phyloP scores from a whole-genome alignment of 2,113 vertebrate genomes.

The Pelodiscus sinensis region DNA sequence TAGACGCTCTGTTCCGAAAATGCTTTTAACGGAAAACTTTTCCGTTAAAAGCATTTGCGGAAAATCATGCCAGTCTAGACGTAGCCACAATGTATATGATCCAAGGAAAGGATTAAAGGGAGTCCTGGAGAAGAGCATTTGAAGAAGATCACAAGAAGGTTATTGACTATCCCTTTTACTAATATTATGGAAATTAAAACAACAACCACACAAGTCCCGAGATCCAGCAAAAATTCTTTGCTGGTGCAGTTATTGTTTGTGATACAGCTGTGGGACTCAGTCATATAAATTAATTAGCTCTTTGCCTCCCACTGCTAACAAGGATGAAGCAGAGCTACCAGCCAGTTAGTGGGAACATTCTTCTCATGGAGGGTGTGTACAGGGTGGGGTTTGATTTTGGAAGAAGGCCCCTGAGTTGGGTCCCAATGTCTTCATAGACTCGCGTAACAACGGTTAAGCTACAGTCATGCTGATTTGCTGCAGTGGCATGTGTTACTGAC shows the following conservation, averaged over 20 bases:
- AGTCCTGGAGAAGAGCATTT: not conserved
- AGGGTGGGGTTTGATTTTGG: not conserved
- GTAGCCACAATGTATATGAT: not conserved
- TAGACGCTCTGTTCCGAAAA: too few species aligned
- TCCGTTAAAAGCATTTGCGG: too few species aligned
- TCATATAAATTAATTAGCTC: not conserved
- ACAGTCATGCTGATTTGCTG: not conserved
- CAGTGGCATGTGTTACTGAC: not conserved
- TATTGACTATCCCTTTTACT: slow-evolving; percentile 16
- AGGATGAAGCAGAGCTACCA: not conserved
- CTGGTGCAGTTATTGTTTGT: not conserved
- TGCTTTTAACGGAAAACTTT: too few species aligned
- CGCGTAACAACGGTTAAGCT: not conserved
- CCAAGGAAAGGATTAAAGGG: not conserved
- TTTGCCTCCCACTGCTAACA: not conserved
- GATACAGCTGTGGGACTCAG: slow-evolving; percentile 10
- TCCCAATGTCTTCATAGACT: not conserved
- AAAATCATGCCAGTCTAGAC: too few species aligned
- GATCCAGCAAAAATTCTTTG: not conserved
- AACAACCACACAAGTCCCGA: not conserved
- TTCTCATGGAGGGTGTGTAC: not conserved
- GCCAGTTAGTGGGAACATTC: not conserved
- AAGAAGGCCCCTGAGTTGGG: not conserved
- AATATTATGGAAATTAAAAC: slow-evolving; percentile 20
- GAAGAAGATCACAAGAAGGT: slow-evolving; percentile 2